Base-by-base conservation (phyloP, 2,113 vertebrate species). In the Ctenomys sociabilis region DNA sequence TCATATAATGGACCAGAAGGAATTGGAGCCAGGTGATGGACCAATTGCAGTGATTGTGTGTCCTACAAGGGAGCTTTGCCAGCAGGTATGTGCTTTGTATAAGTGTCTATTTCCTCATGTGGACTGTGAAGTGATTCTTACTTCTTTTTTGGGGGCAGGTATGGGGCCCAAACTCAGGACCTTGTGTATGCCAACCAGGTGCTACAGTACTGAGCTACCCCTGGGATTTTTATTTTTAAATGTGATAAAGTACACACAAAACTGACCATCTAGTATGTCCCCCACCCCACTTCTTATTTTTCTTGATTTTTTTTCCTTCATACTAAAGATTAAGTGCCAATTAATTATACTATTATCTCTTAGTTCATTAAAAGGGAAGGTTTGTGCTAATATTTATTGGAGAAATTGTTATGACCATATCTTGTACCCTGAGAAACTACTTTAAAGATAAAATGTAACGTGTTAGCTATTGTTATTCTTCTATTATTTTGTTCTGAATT, bases 1-100 rank as follows among this genome's bases (percentile, higher is more conserved):
- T 97, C 99, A 99, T 96, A 99, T 99, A 98, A 99, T 99, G 99
- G 99, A 99, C 97, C 99, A 99, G 97, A 99, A 99, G 96, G 99
- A 99, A 96, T 98, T 99, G 66, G 99, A 99, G 59, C 97, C 99
- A 0, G 99, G 99, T 7, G 99, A 99, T 94, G 99, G 99, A 19
- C 99, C 99, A 73, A 99, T 99, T 28, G 99, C 99, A 7, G 98
- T 99, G 85, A 99, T 99, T 0, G 99, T 99, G 32, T 99, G 99
- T 94, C 99, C 99, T 0, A 99, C 99, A 54, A 99, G 99, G 97
- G 99, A 99, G 98, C 99, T 99, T 86, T 99, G 99, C 98, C 99
- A 99, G 96, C 99, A 99, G 99, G 99, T 99, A 93, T 45, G 97
- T 96, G 10, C 66, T 95, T 92, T 85, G 3, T 90, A 35, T 95